Evolutionary conservation across 35 echinoderm and acorn worm genomes (phyloP), one percentile per base, ranked within the genome.

Genomic region (Ophiothrix spiculata): DNA sequence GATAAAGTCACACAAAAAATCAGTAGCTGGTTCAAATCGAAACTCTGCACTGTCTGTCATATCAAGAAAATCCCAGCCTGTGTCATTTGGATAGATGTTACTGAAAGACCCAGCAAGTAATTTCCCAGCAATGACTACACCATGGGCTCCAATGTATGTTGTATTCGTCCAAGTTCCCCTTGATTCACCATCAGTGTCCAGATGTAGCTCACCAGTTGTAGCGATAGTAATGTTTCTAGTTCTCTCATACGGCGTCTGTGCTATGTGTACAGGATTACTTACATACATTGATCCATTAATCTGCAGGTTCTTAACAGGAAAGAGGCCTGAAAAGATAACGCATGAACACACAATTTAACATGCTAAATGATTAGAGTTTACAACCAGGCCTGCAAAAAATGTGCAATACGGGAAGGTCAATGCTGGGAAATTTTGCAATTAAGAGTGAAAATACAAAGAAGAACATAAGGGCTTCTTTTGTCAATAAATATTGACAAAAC

Each of bases 1-100:
- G 14, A 90, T 64, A n/a, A 63, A 60, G 46, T 94, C 87, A 36
- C 83, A 90, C 6, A 64, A 41, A 31, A 93, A 85, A 78, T 93
- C 91, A 1, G 36, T 40, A 29, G 56, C 86, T 0, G 81, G 73
- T 78, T 89, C 86, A 31, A 93, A 88, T 21, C 39, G 73, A 15
- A 93, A 93, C 33, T 85, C 56, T 23, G 79, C 86, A 81, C 74
- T 88, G 37, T 77, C 84, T 11, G 31, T 40, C 49, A 93, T 54
- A 12, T 88, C 35, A n/a, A 93, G 76, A 46, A 28, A 38, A 32
- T 93, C 82, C 64, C 75, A 78, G 0, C 91, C 91, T 13, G 54
- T 13, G 33, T 14, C 64, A 34, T 31, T 37, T 4, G 34, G 63
- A 38, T 64, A 77, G 29, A 88, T 85, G 60, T 78, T 76, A 36